Evolutionary conservation across 37 sponge, comb jelly and placozoan genomes (phyloP).

Genomic region (Mnemiopsis leidyi): DNA sequence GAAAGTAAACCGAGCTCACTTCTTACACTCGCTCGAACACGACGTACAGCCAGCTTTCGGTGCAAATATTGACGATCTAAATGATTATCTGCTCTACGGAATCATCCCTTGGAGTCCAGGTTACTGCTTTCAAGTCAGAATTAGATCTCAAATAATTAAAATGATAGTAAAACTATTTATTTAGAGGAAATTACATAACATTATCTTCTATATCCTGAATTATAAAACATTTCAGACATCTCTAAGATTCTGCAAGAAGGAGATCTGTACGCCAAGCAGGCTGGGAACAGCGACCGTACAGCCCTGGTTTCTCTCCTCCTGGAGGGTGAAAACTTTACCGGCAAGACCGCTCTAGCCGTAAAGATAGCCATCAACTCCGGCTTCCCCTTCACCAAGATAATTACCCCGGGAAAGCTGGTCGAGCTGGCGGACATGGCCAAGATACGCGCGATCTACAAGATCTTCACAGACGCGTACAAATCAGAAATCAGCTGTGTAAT

Average conservation of each 20-base stretch:
- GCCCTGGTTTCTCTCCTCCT: conserved; percentile 84
- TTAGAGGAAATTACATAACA: too few relatives aligned
- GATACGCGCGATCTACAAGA: conserved; percentile 86
- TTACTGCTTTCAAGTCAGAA: neutral
- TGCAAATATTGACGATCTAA: conserved; percentile 2
- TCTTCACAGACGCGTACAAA: conserved; percentile 98
- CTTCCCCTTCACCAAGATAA: conserved; percentile 87
- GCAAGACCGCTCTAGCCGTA: conserved; percentile 96
- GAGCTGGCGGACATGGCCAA: conserved; percentile 84
- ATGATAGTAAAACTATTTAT: too few relatives aligned
- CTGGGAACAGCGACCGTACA: conserved; percentile 69
- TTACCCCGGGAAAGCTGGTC: conserved; percentile 85
- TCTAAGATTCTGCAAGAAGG: conserved; percentile 75
- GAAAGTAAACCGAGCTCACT: conserved; percentile 78
- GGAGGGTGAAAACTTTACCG: conserved; percentile 73
- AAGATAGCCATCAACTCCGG: conserved; percentile 77
- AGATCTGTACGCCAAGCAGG: conserved; percentile 70
- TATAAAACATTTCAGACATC: conserved; percentile 20
- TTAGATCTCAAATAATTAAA: too few relatives aligned
- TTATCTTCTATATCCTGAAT: too few relatives aligned
- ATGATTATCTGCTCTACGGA: conserved; percentile 24
- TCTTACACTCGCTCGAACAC: conserved; percentile 80
- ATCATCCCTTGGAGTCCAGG: conserved; percentile 45
- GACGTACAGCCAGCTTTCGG: conserved; percentile 86
- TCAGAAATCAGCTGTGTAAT: conserved; percentile 92